Conservation (phyloP, 2,888 invertebrate genomes). For the Aphidius colemani region DNA sequence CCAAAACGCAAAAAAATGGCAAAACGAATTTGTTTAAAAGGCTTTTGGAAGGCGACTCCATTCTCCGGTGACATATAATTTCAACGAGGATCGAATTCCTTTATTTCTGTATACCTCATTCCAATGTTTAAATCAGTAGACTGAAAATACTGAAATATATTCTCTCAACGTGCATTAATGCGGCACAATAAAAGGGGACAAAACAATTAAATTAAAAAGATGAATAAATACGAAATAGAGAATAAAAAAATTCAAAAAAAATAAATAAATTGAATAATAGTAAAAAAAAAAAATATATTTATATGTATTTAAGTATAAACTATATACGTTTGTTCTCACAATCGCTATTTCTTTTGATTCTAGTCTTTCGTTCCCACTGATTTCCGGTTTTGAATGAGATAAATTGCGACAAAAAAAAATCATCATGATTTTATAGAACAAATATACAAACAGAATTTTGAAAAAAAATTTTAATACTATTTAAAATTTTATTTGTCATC, state of each 20-base stretch:
- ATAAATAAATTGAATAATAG: conserved; percentile 11
- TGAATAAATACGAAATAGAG: conserved; percentile 9
- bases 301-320: neutral
- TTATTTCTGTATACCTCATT: neutral
- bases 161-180: conserved; percentile 17
- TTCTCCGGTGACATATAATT: conserved; percentile 26
- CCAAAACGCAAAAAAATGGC: conserved; percentile 17
- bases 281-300: neutral
- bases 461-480: too few relatives aligned
- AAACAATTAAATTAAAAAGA: neutral
- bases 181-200: conserved; percentile 13
- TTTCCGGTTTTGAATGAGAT: conserved; percentile 21
- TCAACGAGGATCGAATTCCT: conserved; percentile 26
- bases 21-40: conserved; percentile 24
- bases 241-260: conserved; percentile 21
- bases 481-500: too few relatives aligned
- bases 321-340: conserved; percentile 28
- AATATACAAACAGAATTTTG: too few relatives aligned
- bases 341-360: conserved; percentile 20
- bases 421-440: too few relatives aligned
- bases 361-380: conserved; percentile 21
- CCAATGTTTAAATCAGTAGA: neutral
- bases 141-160: conserved; percentile 18
- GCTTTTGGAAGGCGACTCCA: conserved; percentile 16
- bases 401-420: conserved; percentile 17